Percentiles rank a stretch among this genome's conserved stretches.
phyloP scores from a whole-genome alignment of 2,797 vertebrate genomes.

The Lacerta viridis region DNA sequence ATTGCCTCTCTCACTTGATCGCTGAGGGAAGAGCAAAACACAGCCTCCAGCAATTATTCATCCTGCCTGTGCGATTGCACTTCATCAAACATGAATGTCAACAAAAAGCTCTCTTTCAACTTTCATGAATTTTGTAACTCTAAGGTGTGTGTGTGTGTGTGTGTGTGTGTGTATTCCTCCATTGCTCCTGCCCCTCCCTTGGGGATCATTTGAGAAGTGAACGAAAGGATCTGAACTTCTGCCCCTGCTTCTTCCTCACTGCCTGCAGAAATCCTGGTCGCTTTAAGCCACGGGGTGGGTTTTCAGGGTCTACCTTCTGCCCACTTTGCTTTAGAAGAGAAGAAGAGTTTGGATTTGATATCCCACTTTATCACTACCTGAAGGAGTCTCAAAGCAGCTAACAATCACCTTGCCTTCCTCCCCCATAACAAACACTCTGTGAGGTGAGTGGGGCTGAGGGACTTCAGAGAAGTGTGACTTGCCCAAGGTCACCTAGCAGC shows the following conservation, averaged over 20 bases:
- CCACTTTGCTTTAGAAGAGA: too few species aligned
- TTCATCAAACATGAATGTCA: constrained; percentile 82
- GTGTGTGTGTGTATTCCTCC: not conserved
- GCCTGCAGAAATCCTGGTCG: not conserved
- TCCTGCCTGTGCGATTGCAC: constrained; percentile 66
- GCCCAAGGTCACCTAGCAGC: too few species aligned
- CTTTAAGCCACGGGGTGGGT: too few species aligned
- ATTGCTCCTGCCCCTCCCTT: constrained; percentile 29
- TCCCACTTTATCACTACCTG: too few species aligned
- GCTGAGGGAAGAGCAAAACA: constrained; percentile 46
- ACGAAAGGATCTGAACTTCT: not conserved
- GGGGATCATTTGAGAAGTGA: constrained; percentile 24
- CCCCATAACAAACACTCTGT: too few species aligned
- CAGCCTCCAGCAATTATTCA: constrained; percentile 70
- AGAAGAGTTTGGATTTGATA: too few species aligned
- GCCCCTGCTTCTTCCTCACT: not conserved
- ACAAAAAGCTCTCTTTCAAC: constrained; percentile 76
- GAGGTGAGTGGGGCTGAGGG: too few species aligned
- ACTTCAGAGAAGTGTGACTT: too few species aligned
- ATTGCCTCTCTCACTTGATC: constrained; percentile 56
- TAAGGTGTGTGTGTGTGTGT: too few species aligned
- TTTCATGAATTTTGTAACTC: constrained; percentile 79
- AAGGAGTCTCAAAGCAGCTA: too few species aligned
- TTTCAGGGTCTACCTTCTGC: too few species aligned
- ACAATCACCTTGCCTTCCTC: too few species aligned